Conservation (phyloP, 2,888 invertebrate genomes). For the Neelides folsomi region DNA sequence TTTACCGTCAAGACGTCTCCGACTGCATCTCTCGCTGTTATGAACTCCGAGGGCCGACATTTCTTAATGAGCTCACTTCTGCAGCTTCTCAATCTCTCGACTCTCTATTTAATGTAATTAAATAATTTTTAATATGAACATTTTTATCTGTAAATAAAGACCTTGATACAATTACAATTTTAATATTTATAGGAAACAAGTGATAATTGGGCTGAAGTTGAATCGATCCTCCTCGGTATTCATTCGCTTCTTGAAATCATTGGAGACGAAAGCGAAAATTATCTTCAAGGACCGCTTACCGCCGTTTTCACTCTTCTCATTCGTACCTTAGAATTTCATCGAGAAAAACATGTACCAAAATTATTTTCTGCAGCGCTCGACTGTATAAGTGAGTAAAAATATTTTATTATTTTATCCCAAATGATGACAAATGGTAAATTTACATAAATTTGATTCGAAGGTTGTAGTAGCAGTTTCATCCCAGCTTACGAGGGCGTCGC, state of each 20-base stretch:
- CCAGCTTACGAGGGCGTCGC: conserved; percentile 22
- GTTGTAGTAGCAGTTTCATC: conserved; percentile 28
- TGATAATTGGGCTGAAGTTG: conserved; percentile 23
- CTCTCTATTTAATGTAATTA: neutral
- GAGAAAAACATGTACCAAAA: conserved; percentile 18
- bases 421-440: too few relatives aligned
- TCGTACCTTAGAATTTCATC: conserved; percentile 25
- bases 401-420: neutral
- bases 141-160: too few relatives aligned
- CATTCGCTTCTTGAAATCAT: conserved; percentile 30
- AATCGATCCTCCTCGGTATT: conserved; percentile 25
- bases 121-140: too few relatives aligned
- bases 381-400: conserved; percentile 25
- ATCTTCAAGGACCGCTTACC: conserved; percentile 19
- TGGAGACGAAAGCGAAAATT: conserved; percentile 17
- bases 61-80: conserved; percentile 28
- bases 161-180: neutral
- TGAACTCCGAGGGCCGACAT: conserved; percentile 28
- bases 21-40: conserved; percentile 30
- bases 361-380: conserved; percentile 30
- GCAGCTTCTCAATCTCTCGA: conserved; percentile 11
- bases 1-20: conserved; percentile 30
- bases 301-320: conserved; percentile 27
- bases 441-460: conserved; percentile 6
- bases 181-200: conserved; percentile 19